phyloP scores from a whole-genome alignment of 2,888 invertebrate species.

The Tetranychus piercei region DNA sequence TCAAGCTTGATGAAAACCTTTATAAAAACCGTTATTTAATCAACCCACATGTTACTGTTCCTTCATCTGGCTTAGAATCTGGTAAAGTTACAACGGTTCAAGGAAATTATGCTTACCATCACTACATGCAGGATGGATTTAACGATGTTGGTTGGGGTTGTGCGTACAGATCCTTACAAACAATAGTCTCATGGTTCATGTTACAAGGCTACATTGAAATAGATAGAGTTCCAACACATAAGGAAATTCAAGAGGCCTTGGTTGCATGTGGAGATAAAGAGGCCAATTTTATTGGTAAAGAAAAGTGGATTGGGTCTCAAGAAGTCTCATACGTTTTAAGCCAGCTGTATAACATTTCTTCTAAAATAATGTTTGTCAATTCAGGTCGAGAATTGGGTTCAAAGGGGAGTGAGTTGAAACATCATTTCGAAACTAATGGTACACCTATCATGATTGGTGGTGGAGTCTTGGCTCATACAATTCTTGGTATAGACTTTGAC shows the following conservation, averaged over 20 bases:
- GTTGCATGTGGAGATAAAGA: slow-evolving; percentile 87
- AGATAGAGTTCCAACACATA: slow-evolving; percentile 52
- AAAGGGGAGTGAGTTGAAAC: slow-evolving; percentile 58
- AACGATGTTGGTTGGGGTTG: slow-evolving; percentile 99
- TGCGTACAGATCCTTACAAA: slow-evolving; percentile 91
- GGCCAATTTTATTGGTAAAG: slow-evolving; percentile 62
- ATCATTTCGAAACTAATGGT: slow-evolving; percentile 80
- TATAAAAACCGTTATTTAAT: background rate
- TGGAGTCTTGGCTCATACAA: slow-evolving; percentile 91
- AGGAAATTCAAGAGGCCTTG: slow-evolving; percentile 66
- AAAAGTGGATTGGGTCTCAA: slow-evolving; percentile 93
- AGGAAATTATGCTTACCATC: slow-evolving; percentile 80
- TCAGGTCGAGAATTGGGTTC: slow-evolving; percentile 62
- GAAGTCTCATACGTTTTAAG: slow-evolving; percentile 86
- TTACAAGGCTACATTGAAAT: slow-evolving; percentile 34
- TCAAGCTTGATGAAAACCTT: background rate
- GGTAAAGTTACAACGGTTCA: slow-evolving; percentile 37
- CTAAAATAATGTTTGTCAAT: slow-evolving; percentile 61
- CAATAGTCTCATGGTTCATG: slow-evolving; percentile 82
- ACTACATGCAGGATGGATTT: slow-evolving; percentile 83
- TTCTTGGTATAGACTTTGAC: slow-evolving; percentile 78
- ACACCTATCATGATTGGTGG: slow-evolving; percentile 98
- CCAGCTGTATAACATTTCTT: slow-evolving; percentile 48
- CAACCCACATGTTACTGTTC: slow-evolving; percentile 17
- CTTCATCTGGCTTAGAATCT: slow-evolving; percentile 11